A percentile compares a stretch with the other conserved stretches of the same genome.
Conservation (phyloP, 2,888 invertebrate species). For the Dasypogon diadema region DNA sequence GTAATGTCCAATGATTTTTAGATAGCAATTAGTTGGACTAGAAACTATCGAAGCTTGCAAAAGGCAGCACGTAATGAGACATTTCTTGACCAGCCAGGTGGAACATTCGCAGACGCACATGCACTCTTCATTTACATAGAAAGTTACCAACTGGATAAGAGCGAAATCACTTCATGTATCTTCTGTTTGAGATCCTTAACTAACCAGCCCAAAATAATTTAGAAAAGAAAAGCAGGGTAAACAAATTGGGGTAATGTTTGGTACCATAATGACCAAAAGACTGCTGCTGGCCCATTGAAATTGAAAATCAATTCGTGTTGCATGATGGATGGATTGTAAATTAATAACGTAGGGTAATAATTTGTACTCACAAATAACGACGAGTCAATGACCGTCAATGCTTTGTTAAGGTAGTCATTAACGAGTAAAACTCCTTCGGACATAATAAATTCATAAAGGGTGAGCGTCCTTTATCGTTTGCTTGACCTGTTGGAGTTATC, state of each 20-base stretch:
- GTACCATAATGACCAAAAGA: too few relatives aligned
- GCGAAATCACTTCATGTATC: neutral
- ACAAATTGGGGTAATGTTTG: too few relatives aligned
- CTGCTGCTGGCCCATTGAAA: neutral
- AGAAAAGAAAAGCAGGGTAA: too few relatives aligned
- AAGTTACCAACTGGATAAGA: neutral
- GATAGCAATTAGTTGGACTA: slow-evolving; percentile 7
- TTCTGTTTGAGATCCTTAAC: too few relatives aligned
- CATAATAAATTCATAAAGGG: too few relatives aligned
- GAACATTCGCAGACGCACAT: neutral
- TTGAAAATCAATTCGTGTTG: neutral
- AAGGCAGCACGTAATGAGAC: neutral
- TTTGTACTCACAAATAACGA: neutral
- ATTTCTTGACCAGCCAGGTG: neutral
- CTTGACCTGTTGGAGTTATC: too few relatives aligned
- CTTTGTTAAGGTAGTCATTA: neutral
- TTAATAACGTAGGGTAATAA: neutral
- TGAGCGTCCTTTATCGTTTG: too few relatives aligned
- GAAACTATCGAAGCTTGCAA: slow-evolving; percentile 14
- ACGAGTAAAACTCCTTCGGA: too few relatives aligned
- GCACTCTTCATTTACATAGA: neutral
- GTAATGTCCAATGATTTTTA: slow-evolving; percentile 7
- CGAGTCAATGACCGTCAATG: neutral
- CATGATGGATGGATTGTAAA: neutral
- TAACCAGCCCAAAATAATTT: too few relatives aligned